Conservation (phyloP, 2,888 invertebrate species). For the Dromius quadrimaculatus region DNA sequence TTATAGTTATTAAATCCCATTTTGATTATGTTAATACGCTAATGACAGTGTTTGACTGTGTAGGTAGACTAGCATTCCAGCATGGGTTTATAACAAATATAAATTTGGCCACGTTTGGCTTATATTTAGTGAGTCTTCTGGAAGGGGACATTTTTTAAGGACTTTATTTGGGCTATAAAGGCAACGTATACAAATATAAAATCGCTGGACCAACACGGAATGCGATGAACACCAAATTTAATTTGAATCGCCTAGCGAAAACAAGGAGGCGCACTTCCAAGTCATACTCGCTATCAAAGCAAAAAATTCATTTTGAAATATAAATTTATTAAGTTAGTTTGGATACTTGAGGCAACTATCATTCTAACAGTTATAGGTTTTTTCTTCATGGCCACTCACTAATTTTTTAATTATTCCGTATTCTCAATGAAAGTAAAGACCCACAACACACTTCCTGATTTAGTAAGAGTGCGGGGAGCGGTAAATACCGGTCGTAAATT, state of each 20-base stretch:
- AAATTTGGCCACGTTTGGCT: background rate
- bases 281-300: too few species aligned
- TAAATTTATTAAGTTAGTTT: too few species aligned
- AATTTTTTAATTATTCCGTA: too few species aligned
- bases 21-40: constrained; percentile 11
- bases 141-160: constrained; percentile 20
- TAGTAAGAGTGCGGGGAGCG: background rate
- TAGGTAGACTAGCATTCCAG: background rate
- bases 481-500: constrained; percentile 19
- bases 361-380: too few species aligned
- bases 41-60: background rate
- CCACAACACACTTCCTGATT: too few species aligned
- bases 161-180: constrained; percentile 21
- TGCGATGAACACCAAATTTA: background rate
- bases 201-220: background rate
- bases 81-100: background rate
- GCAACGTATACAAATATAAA: constrained; percentile 15
- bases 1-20: constrained; percentile 7
- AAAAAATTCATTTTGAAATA: too few species aligned
- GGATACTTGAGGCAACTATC: too few species aligned
- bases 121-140: background rate
- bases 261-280: background rate
- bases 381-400: too few species aligned
- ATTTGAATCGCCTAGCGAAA: background rate
- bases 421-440: too few species aligned